phyloP scores from a whole-genome alignment of 1,140 invertebrate genomes.

The Hycleus phaleratus region DNA sequence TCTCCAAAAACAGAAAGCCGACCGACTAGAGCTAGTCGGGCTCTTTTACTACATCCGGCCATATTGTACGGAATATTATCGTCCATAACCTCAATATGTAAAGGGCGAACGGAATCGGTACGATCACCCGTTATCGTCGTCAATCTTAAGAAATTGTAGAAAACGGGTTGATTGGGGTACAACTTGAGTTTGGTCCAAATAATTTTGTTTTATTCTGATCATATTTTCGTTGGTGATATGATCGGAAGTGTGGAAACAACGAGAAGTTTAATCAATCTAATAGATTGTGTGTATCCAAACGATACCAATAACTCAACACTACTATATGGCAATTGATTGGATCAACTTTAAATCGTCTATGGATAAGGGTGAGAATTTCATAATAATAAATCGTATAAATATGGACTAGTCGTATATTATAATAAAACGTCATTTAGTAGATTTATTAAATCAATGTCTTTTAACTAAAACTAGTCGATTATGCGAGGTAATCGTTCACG shows the following conservation, averaged over 20 bases:
- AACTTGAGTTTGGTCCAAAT: background rate
- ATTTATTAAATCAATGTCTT: conserved; percentile 34
- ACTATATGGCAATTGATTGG: too few species aligned
- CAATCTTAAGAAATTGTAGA: too few species aligned
- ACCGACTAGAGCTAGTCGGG: conserved; percentile 3
- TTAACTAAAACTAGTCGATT: conserved; percentile 25
- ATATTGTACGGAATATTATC: background rate
- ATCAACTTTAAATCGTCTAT: too few species aligned
- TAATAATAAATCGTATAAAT: conserved; percentile 24
- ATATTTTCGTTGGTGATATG: too few species aligned
- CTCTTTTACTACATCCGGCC: conserved; percentile 1
- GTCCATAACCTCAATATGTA: too few species aligned
- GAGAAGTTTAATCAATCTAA: conserved; percentile 32
- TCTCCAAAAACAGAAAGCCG: background rate
- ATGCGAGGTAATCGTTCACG: conserved; percentile 32
- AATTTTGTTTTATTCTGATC: too few species aligned
- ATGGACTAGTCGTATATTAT: conserved; percentile 33
- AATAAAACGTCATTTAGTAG: conserved; percentile 36
- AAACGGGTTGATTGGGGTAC: too few species aligned
- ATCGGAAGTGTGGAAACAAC: background rate
- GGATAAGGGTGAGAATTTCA: background rate
- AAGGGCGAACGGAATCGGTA: too few species aligned
- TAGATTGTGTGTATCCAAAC: conserved; percentile 21
- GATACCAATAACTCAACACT: conserved; percentile 8
- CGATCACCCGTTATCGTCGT: too few species aligned